Evolutionary conservation across 2,797 vertebrate species (phyloP), one percentile per base, ranked within the genome.

Genomic region (Takifugu rubripes): DNA sequence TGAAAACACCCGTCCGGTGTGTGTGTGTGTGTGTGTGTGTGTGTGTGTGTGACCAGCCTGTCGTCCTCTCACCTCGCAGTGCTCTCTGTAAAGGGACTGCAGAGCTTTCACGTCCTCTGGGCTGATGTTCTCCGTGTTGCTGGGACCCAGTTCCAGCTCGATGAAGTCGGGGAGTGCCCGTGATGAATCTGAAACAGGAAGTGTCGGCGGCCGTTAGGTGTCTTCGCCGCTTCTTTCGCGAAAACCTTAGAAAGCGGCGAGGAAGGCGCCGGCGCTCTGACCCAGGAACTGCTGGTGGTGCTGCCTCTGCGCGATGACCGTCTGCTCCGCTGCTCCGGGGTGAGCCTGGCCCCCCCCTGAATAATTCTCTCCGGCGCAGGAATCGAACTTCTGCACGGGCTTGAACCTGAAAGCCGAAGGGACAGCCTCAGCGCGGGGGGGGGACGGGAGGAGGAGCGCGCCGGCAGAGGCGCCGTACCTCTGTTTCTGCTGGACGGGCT

Each of bases 231-330:
- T 44, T 17, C 3, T 44, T 33, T 33, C 31, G 10, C 3, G 8
- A 1, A 33, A 33, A 33, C 10, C 8, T 10, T 10, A 10, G 31
- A 33, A 33, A 33, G 1, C 10, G 42, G 0, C 1, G 12, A 43
- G 42, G 15, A 40, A 40, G 3, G 36, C 14, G 11, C 4, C 12
- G 11, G 3, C 33, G 11, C 1, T 16, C 83, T 90, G 80, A 99
- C 97, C 96, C 63, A 99, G 91, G 84, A 94, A 99, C 75, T 99
- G 97, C 88, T 97, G 97, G 81, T 99, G 97, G 63, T 98, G 96
- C 61, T 98, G 97, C 81, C 94, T 96, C 82, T 99, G 97, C 14
- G 94, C 92, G 1, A 95, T 95, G 59, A 95, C 91, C 0, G 94
- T 93, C 72, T 98, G 96, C 83, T 99, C 97, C 0, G 93, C 93